Percentiles rank a stretch among this genome's conserved stretches.
phyloP scores from a whole-genome alignment of 2,797 vertebrate species.

The Platalea minor region DNA sequence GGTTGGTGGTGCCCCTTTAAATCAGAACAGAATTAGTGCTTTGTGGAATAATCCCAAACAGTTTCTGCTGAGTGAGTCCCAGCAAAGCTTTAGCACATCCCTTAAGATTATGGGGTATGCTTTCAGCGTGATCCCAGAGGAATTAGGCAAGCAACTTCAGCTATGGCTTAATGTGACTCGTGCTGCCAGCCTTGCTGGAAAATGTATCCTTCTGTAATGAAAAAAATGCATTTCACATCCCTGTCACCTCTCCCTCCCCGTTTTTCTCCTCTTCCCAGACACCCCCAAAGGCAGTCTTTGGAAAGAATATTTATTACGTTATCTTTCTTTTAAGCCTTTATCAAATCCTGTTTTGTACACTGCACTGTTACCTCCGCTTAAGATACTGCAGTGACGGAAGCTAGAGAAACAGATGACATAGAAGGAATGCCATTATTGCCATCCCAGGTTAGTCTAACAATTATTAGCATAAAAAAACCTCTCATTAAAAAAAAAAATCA shows the following conservation, averaged over 20 bases:
- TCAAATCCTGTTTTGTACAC: constrained; percentile 24
- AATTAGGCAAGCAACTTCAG: constrained; percentile 63
- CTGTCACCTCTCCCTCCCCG: background rate
- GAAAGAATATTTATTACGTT: constrained; percentile 16
- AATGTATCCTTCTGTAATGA: constrained; percentile 33
- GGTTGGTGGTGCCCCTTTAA: constrained; percentile 44
- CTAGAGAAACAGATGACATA: background rate
- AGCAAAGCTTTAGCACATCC: constrained; percentile 67
- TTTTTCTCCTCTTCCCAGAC: background rate
- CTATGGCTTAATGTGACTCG: constrained; percentile 55
- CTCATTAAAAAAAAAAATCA: background rate
- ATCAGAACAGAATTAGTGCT: constrained; percentile 49
- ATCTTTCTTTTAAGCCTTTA: constrained; percentile 16
- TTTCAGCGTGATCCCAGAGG: constrained; percentile 58
- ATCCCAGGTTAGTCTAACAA: background rate
- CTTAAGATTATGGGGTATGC: constrained; percentile 60
- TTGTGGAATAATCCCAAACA: constrained; percentile 56
- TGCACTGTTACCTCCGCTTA: background rate
- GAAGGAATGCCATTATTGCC: background rate
- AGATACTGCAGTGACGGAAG: background rate
- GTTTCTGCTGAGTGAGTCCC: constrained; percentile 71
- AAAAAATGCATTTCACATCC: constrained; percentile 33
- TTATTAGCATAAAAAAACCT: background rate
- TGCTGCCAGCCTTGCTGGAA: constrained; percentile 44
- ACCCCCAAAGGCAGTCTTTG: background rate